These are phyloP conservation scores for Acipenser transmontanus DNA, from an alignment of 2,797 vertebrate genomes.

Conservation along the genomic window DNA sequence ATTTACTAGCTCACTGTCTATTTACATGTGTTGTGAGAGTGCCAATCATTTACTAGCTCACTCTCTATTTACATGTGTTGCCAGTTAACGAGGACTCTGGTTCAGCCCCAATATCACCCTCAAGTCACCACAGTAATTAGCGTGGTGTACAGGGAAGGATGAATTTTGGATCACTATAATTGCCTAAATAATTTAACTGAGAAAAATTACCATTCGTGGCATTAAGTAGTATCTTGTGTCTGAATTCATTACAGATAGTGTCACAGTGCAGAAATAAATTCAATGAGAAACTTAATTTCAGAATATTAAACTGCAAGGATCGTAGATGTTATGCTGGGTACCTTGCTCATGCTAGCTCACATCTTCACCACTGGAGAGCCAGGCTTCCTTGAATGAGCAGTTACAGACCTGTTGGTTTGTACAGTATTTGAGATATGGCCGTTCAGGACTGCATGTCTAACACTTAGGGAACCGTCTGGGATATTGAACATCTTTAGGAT, in stretches of 20 bases:
- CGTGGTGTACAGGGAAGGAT: background rate
- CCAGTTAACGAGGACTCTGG: background rate
- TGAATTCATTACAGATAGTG: background rate
- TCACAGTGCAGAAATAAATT: background rate
- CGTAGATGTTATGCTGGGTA: too few relatives aligned
- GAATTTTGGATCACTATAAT: background rate
- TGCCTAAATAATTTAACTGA: conserved; percentile 3
- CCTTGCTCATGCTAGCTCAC: too few relatives aligned
- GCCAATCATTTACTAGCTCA: background rate
- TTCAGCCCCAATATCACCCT: background rate
- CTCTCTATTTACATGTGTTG: background rate
- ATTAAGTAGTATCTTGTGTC: background rate
- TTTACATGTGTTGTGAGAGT: background rate
- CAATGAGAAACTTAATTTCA: background rate
- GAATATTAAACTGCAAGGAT: too few relatives aligned
- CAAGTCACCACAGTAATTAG: background rate
- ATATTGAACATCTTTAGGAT: too few relatives aligned
- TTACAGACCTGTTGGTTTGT: too few relatives aligned
- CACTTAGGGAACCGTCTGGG: too few relatives aligned
- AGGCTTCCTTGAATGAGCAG: too few relatives aligned
- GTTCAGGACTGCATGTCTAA: too few relatives aligned
- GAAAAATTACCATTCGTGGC: background rate
- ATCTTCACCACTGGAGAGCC: too few relatives aligned
- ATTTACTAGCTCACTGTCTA: background rate
- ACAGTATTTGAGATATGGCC: too few relatives aligned